These are phyloP conservation scores for Conger conger DNA, from an alignment of 2,113 vertebrate species.

Conservation along the genomic window DNA sequence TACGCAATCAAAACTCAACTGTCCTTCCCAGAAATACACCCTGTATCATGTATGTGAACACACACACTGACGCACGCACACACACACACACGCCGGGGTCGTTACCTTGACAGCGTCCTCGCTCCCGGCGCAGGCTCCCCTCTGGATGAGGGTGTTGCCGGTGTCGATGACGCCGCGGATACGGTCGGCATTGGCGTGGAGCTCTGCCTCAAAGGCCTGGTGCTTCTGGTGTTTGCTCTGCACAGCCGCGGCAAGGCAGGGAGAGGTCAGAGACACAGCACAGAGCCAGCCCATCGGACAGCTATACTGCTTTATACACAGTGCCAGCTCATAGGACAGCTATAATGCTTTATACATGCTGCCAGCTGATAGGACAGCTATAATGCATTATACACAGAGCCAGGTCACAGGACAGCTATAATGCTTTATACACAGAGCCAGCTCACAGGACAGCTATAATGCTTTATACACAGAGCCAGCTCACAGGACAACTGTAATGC, in stretches of 20 bases:
- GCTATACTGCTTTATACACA: neutral
- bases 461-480: neutral
- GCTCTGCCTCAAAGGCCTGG: conserved; percentile 95
- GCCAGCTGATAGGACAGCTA: neutral
- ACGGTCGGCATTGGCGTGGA: conserved; percentile 93
- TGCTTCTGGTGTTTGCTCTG: conserved; percentile 99
- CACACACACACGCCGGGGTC: neutral
- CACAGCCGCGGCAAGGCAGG: conserved; percentile 11
- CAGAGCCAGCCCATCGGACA: neutral
- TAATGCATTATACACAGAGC: neutral
- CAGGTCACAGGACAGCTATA: neutral
- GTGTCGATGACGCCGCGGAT: conserved; percentile 95
- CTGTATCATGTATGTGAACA: no score
- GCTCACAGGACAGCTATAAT: neutral
- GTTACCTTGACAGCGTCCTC: conserved; percentile 95
- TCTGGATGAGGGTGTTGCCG: conserved; percentile 91
- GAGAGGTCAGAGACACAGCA: neutral
- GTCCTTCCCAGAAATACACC: no score
- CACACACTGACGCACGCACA: neutral
- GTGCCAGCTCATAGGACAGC: neutral
- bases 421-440: neutral
- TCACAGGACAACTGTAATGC: neutral
- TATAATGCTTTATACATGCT: neutral
- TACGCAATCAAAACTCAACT: no score
- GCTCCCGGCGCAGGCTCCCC: conserved; percentile 91